Base-by-base conservation (phyloP, 2,888 invertebrate genomes). In the Julus scanicus region DNA sequence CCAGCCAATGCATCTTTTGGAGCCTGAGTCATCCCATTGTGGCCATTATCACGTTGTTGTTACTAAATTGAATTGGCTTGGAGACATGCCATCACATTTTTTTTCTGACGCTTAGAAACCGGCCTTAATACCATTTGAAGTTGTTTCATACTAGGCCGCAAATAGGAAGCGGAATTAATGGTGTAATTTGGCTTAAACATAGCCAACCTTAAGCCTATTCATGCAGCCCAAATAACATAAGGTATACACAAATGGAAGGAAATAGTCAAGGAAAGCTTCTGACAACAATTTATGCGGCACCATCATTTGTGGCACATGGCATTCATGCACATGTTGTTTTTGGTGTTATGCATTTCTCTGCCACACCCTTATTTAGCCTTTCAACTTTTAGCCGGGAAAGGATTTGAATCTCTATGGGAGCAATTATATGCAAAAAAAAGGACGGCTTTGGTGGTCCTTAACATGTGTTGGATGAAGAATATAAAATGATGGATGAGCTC, bases 1-100 rank as follows among this genome's bases (percentile, higher is more conserved):
- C 80, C 80, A 80, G 37, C 80, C 80, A 80, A 37, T 29, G 37
- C 29, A 39, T 80, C 80, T 37, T 53, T 53, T 80, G 80, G 37
- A 80, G 80, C 80, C 80, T 80, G 80, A 80, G 37, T 80, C 80
- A 80, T 80, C 80, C 71, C 37, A 80, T 29, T 80, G 80, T 37
- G 80, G 80, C 80, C 80, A 80, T 80, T 80, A 80, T 80, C 80
- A 80, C 80, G 37, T 80, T 80, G 80, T 80, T 80, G 80, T 80
- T 80, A 80, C 80, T 80, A 80, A 80, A 80, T 39, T 80, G 37
- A 80, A 80, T 80, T 80, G 37, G 13, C 15, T 80, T 80, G 80
- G 80, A 80, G 80, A 13, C 37, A 80, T 80, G 80, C 80, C 80
- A 80, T 80, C 15, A 3, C 13, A 39, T 80, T 80, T 80, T 71